These are phyloP conservation scores for Loxodonta africana DNA, from an alignment of 2,113 vertebrate species.

Conservation along the genomic window DNA sequence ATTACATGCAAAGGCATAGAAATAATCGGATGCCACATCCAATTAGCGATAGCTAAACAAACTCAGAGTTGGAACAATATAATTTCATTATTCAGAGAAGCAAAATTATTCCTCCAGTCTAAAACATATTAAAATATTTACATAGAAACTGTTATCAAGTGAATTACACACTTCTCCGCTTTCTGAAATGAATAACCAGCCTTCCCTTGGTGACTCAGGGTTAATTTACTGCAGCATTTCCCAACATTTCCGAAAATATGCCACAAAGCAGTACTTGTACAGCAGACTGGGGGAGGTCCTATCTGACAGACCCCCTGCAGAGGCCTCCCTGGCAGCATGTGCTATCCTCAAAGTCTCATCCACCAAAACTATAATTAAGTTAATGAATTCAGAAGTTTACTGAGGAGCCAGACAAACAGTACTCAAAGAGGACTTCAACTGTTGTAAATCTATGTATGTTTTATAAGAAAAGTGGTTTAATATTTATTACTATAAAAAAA, in stretches of 20 bases:
- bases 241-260: background rate
- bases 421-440: background rate
- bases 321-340: background rate
- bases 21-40: background rate
- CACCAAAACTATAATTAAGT: background rate
- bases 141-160: background rate
- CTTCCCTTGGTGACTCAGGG: background rate
- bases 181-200: background rate
- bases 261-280: background rate
- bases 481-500: background rate
- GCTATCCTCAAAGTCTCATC: background rate
- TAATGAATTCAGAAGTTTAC: constrained; percentile 11
- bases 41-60: background rate
- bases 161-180: constrained; percentile 15
- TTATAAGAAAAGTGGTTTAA: background rate
- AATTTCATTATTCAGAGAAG: constrained; percentile 48
- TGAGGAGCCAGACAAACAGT: background rate
- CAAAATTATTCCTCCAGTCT: constrained; percentile 53
- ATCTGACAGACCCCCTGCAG: background rate
- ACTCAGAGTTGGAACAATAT: background rate
- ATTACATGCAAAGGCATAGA: constrained; percentile 43
- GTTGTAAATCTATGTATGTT: background rate
- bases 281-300: background rate
- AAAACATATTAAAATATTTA: constrained; percentile 34
- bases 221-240: background rate